Evolutionary conservation across 2,797 vertebrate species (phyloP).

Genomic region (Gambusia yucatana): DNA sequence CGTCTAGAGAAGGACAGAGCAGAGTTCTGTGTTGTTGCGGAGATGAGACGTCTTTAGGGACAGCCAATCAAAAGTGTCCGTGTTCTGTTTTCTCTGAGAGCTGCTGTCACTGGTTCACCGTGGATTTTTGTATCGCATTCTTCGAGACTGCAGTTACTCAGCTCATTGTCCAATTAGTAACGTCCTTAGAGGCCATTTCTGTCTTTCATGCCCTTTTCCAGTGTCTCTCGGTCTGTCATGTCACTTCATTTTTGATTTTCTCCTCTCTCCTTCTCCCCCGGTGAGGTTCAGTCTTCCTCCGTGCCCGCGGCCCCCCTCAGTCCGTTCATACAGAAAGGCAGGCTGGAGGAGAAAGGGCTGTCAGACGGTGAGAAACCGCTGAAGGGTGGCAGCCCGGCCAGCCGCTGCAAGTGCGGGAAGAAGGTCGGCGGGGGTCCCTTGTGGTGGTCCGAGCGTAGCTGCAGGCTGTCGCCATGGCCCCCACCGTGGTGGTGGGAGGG

Average conservation of each 20-base stretch:
- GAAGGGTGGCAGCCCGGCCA: slow-evolving; percentile 85
- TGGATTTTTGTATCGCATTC: slow-evolving; percentile 66
- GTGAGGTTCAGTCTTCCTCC: slow-evolving; percentile 79
- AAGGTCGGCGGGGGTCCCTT: slow-evolving; percentile 82
- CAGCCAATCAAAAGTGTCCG: slow-evolving; percentile 63
- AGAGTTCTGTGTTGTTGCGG: slow-evolving; percentile 66
- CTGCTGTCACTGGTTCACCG: slow-evolving; percentile 68
- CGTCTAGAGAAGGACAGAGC: slow-evolving; percentile 67
- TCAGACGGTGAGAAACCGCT: slow-evolving; percentile 85
- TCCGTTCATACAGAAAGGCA: slow-evolving; percentile 88
- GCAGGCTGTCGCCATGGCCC: slow-evolving; percentile 75
- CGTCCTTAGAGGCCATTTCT: slow-evolving; percentile 70
- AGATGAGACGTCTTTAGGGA: slow-evolving; percentile 61
- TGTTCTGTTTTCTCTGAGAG: slow-evolving; percentile 56
- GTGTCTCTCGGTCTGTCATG: slow-evolving; percentile 57
- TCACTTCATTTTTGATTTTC: slow-evolving; percentile 53
- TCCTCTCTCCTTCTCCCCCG: slow-evolving; percentile 29
- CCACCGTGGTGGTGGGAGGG: slow-evolving; percentile 74
- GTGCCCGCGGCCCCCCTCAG: slow-evolving; percentile 82
- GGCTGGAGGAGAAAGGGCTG: slow-evolving; percentile 83
- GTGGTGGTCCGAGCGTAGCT: slow-evolving; percentile 81
- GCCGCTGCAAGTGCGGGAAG: slow-evolving; percentile 90
- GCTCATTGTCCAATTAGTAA: slow-evolving; percentile 76
- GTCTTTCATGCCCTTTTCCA: slow-evolving; percentile 67
- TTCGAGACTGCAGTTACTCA: slow-evolving; percentile 65